A percentile compares a stretch with the other conserved stretches of the same genome.
Conservation (phyloP, 2,797 vertebrate genomes). For the Acridotheres tristis region DNA sequence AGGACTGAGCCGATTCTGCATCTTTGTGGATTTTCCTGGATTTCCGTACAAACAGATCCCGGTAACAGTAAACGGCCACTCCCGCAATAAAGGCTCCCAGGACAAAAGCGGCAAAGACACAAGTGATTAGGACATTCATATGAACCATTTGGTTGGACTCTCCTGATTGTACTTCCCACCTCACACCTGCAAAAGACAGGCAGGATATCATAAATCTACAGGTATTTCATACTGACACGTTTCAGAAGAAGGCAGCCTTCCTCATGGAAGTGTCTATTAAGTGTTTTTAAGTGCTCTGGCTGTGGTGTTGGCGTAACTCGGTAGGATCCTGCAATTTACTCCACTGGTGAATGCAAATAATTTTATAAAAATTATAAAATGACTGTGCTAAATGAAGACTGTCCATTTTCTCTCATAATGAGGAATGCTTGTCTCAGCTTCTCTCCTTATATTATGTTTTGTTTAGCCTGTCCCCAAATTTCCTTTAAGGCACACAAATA, state of each 20-base stretch:
- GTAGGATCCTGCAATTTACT: neutral
- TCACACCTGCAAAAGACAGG: conserved; percentile 87
- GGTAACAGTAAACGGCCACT: conserved; percentile 95
- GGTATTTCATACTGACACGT: neutral
- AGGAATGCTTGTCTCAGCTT: neutral
- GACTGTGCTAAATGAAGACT: neutral
- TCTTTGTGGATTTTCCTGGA: conserved; percentile 93
- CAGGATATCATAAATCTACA: neutral
- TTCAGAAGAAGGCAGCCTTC: neutral
- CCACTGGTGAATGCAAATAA: neutral
- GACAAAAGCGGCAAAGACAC: conserved; percentile 95
- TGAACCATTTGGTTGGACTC: conserved; percentile 98
- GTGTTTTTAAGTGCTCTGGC: neutral
- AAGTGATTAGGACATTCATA: conserved; percentile 98
- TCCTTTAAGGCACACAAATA: conserved; percentile 35
- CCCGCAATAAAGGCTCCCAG: conserved; percentile 95
- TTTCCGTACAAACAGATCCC: conserved; percentile 90
- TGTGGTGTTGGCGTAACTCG: neutral
- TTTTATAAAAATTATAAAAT: neutral
- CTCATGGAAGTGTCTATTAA: neutral
- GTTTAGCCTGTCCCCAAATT: conserved; percentile 8
- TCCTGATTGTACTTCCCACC: conserved; percentile 93
- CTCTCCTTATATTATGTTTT: neutral
- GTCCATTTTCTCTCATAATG: neutral
- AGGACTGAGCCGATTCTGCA: conserved; percentile 91